These are phyloP conservation scores for Drosophila pseudoobscura DNA, from an alignment of 1,140 invertebrate species.

Conservation along the genomic window DNA sequence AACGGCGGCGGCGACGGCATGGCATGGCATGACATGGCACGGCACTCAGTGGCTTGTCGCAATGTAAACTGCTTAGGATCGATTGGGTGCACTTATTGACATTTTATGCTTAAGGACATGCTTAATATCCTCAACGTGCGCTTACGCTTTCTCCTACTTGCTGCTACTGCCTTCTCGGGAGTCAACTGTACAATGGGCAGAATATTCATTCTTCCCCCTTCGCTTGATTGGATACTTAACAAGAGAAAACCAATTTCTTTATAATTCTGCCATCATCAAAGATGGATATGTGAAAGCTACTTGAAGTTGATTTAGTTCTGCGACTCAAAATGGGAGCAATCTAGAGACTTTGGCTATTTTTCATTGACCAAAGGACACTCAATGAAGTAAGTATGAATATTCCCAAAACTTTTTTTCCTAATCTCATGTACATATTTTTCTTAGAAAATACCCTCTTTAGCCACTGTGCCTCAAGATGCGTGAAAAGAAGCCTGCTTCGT, in stretches of 20 bases:
- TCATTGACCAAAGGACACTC: too few relatives aligned
- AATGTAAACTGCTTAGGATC: slow-evolving; percentile 71
- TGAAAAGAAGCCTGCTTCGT: slow-evolving; percentile 15
- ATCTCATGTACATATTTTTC: background rate
- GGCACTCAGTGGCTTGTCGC: slow-evolving; percentile 49
- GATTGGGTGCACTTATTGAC: slow-evolving; percentile 74
- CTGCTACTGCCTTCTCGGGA: too few relatives aligned
- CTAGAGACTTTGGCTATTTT: too few relatives aligned
- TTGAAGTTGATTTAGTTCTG: too few relatives aligned
- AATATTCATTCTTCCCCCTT: too few relatives aligned
- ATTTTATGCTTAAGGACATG: slow-evolving; percentile 77
- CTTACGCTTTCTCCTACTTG: too few relatives aligned
- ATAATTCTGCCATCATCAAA: too few relatives aligned
- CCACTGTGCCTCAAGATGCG: slow-evolving; percentile 15
- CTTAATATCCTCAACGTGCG: slow-evolving; percentile 68
- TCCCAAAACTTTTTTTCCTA: background rate
- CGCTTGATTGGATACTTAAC: too few relatives aligned
- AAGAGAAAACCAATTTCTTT: too few relatives aligned
- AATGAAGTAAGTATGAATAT: too few relatives aligned
- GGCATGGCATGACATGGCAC: slow-evolving; percentile 1
- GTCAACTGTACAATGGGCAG: background rate
- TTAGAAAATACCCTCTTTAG: background rate
- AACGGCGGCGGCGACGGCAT: slow-evolving; percentile 2
- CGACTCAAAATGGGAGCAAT: too few relatives aligned
- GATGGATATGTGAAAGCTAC: too few relatives aligned